phyloP scores from a whole-genome alignment of 53 echinoderm and acorn worm species.

The Arbacia lixula region DNA sequence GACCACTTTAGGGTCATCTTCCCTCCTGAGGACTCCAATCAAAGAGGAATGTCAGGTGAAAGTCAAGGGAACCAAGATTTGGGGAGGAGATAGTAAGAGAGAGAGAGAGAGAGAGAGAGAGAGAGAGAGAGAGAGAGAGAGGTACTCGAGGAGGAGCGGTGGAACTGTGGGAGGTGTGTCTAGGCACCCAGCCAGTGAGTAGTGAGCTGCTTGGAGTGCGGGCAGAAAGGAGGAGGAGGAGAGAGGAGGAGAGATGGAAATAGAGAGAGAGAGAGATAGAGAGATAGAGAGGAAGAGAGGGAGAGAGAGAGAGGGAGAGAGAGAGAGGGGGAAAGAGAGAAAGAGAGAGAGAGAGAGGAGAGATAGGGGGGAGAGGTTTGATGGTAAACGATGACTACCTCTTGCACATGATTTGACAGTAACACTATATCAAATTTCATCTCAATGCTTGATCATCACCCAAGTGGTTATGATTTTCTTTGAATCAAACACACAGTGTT shows the following conservation, averaged over 20 bases:
- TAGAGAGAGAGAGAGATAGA: too few species aligned
- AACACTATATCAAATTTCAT: too few species aligned
- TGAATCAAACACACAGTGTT: too few species aligned
- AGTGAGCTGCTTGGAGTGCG: too few species aligned
- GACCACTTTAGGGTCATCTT: constrained; percentile 41
- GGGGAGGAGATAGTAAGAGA: background rate
- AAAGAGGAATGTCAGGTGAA: constrained; percentile 43
- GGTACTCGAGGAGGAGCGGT: background rate
- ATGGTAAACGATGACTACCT: too few species aligned
- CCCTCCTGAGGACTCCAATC: constrained; percentile 22
- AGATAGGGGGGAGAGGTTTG: background rate
- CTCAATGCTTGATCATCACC: too few species aligned
- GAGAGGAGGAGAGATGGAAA: background rate
- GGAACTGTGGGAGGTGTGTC: background rate
- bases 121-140: background rate
- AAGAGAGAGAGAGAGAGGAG: background rate
- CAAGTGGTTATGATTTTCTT: too few species aligned
- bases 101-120: background rate
- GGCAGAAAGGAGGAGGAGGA: background rate
- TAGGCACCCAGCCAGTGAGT: too few species aligned
- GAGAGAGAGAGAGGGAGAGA: background rate
- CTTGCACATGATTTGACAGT: too few species aligned
- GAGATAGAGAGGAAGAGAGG: background rate
- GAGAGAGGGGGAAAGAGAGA: background rate
- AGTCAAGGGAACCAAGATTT: constrained; percentile 32